Evolutionary conservation across 2,888 invertebrate species (phyloP).

Genomic region (Drosophila niveifrons): DNA sequence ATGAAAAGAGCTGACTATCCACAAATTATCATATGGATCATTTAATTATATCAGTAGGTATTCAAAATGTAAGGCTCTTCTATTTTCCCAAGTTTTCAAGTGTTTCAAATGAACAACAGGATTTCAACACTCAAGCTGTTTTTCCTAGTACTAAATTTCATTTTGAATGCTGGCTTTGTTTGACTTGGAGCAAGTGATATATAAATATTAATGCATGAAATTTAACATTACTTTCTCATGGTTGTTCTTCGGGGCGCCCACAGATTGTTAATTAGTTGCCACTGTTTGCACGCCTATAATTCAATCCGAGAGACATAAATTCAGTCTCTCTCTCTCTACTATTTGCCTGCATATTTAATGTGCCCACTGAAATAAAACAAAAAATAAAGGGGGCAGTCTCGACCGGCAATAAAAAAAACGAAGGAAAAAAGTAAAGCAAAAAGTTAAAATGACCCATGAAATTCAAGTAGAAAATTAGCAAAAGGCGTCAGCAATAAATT

Average conservation of each 20-base stretch:
- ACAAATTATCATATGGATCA: too few species aligned
- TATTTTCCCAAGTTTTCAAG: too few species aligned
- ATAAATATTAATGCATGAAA: conserved; percentile 13
- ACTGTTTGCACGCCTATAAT: neutral
- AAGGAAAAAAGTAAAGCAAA: neutral
- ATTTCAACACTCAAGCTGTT: too few species aligned
- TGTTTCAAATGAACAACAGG: too few species aligned
- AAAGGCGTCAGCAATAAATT: neutral
- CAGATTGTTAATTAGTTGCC: conserved; percentile 11
- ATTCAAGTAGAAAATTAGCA: neutral
- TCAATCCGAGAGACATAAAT: conserved; percentile 13
- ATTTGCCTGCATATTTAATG: conserved; percentile 12
- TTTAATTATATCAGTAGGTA: too few species aligned
- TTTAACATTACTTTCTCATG: neutral
- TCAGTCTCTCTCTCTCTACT: neutral
- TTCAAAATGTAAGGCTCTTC: too few species aligned
- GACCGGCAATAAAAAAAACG: neutral
- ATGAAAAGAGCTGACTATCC: too few species aligned
- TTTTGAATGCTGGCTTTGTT: neutral
- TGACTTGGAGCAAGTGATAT: neutral
- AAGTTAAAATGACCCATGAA: neutral
- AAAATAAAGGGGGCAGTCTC: neutral
- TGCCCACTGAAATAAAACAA: neutral
- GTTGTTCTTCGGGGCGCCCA: neutral
- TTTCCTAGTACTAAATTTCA: too few species aligned